These are phyloP conservation scores for Syritta pipiens DNA, from an alignment of 2,888 invertebrate genomes.

Conservation along the genomic window DNA sequence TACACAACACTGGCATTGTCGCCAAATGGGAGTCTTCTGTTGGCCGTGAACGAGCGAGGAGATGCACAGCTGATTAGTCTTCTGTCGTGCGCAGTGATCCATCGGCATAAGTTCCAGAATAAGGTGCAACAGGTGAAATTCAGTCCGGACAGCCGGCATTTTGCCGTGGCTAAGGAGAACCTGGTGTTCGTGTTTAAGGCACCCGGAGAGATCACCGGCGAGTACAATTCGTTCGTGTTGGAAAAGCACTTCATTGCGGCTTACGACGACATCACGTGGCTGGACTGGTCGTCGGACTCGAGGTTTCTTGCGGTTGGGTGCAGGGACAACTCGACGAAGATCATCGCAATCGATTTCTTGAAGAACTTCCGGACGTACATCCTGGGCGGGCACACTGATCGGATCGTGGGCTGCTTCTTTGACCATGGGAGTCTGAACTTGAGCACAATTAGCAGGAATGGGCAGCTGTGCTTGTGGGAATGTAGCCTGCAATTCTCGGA, in stretches of 20 bases:
- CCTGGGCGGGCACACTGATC: conserved; percentile 91
- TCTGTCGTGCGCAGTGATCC: conserved; percentile 89
- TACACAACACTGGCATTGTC: conserved; percentile 91
- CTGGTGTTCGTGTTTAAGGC: conserved; percentile 93
- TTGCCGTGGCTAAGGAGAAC: conserved; percentile 93
- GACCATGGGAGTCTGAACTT: conserved; percentile 91
- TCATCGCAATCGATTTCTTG: conserved; percentile 88
- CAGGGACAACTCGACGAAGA: conserved; percentile 91
- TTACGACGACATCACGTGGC: conserved; percentile 89
- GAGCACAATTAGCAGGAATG: conserved; percentile 90
- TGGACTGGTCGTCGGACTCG: conserved; percentile 97
- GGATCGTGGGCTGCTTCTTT: conserved; percentile 92
- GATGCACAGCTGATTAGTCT: conserved; percentile 92
- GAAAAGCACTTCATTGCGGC: conserved; percentile 90
- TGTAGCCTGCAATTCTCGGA: conserved; percentile 87
- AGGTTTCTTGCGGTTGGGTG: conserved; percentile 93
- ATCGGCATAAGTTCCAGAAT: conserved; percentile 90
- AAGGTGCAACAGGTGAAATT: conserved; percentile 89
- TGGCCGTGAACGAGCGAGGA: conserved; percentile 95
- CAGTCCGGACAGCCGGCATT: conserved; percentile 95
- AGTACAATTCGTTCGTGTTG: conserved; percentile 93
- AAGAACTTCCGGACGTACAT: conserved; percentile 88
- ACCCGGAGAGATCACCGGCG: conserved; percentile 88
- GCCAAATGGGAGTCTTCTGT: conserved; percentile 90
- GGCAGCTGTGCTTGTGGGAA: conserved; percentile 89